Evolutionary conservation across 2,888 invertebrate species (phyloP).

Genomic region (Lypha dubia): DNA sequence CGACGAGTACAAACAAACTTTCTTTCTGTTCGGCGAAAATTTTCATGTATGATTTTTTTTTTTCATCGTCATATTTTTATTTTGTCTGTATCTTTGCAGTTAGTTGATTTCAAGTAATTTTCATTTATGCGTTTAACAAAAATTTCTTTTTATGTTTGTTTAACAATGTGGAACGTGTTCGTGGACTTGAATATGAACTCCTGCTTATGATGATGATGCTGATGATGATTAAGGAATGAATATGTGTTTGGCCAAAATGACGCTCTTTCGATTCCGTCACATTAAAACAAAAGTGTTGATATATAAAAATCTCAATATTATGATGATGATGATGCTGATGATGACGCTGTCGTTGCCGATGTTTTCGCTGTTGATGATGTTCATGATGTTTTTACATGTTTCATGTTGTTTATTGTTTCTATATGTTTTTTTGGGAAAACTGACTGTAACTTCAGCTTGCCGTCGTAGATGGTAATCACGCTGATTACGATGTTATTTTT

Average conservation of each 20-base stretch:
- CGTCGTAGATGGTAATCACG: constrained; percentile 35
- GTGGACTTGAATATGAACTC: constrained; percentile 28
- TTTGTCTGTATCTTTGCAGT: constrained; percentile 15
- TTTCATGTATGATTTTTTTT: background rate
- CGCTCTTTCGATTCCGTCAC: constrained; percentile 47
- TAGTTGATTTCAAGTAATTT: constrained; percentile 71
- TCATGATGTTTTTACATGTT: constrained; percentile 50
- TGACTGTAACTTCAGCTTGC: constrained; percentile 15
- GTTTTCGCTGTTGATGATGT: constrained; percentile 30
- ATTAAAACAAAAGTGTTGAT: constrained; percentile 67
- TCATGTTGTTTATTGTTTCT: constrained; percentile 61
- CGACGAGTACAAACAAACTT: constrained; percentile 3
- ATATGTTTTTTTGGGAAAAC: constrained; percentile 26
- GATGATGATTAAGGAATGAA: constrained; percentile 34
- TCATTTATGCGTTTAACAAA: constrained; percentile 74
- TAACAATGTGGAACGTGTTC: constrained; percentile 77
- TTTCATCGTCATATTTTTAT: constrained; percentile 12
- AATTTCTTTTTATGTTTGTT: constrained; percentile 77
- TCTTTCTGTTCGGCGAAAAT: background rate
- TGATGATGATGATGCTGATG: constrained; percentile 9
- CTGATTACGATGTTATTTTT: constrained; percentile 35
- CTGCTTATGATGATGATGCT: constrained; percentile 21
- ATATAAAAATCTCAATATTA: constrained; percentile 56
- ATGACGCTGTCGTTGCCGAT: constrained; percentile 40
- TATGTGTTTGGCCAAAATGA: constrained; percentile 31